Evolutionary conservation across 2,113 vertebrate species (phyloP), one percentile per base, ranked within the genome.

Genomic region (Hypanus sabinus): DNA sequence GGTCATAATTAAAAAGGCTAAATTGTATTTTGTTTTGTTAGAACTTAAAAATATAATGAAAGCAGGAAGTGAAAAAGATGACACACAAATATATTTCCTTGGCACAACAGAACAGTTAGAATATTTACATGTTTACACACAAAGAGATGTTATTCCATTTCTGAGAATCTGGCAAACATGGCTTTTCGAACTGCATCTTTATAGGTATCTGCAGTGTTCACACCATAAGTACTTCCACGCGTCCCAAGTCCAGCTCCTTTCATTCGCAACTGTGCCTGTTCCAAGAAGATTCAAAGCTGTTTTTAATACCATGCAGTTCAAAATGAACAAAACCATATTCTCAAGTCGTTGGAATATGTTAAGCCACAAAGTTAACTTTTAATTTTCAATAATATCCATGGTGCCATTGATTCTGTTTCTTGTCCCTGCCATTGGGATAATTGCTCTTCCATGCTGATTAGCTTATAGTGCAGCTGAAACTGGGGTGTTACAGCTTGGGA

Each of bases 181-280:
- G 99, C 99, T 98, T 99, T 99, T 94, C 99, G 97, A 94, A 99
- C 99, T 0, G 98, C 98, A 0, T 99, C 99, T 96, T 99, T 99
- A 96, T 99, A 99, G 0, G 98, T 99, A 95, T 99, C 98, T 0
- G 98, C 98, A 0, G 98, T 97, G 0, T 98, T 97, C 22, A 98
- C 97, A 0, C 97, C 98, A 0, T 99, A 99, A 36, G 98, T 98
- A 94, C 98, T 98, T 94, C 98, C 98, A 96, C 98, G 99, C 93
- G 98, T 98, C 80, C 99, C 99, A 27, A 99, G 96, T 94, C 99
- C 99, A 80, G 99, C 98, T 95, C 99, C 99, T 94, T 99, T 97
- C 94, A 97, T 98, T 94, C 99, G 97, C 93, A 99, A 96, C 95
- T 99, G 98, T 94, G 99, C 98, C 99, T 99, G 95, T 93, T 71